Conservation (phyloP, 2,888 invertebrate species). For the Drosophila yooni region DNA sequence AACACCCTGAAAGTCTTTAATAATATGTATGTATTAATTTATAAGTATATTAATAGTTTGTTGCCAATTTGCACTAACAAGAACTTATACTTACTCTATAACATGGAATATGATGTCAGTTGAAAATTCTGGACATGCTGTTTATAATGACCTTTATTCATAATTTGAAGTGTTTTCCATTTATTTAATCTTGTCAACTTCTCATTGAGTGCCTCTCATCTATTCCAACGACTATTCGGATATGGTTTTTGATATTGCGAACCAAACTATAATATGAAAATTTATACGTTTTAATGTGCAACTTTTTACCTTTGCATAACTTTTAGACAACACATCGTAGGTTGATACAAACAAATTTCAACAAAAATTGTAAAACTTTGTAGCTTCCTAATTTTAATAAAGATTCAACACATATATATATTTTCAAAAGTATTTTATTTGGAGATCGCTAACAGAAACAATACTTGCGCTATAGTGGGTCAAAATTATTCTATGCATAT, state of each 20-base stretch:
- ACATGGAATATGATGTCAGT: constrained; percentile 9
- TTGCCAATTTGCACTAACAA: constrained; percentile 13
- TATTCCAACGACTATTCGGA: constrained; percentile 19
- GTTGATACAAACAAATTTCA: constrained; percentile 39
- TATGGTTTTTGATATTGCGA: constrained; percentile 24
- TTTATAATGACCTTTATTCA: not conserved
- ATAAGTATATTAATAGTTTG: constrained; percentile 9
- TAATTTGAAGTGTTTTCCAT: constrained; percentile 4
- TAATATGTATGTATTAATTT: constrained; percentile 11
- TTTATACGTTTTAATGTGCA: constrained; percentile 64
- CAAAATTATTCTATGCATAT: not conserved
- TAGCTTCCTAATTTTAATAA: constrained; percentile 78
- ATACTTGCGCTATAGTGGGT: not conserved
- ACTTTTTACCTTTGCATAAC: constrained; percentile 71
- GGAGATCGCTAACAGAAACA: not conserved
- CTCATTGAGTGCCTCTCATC: constrained; percentile 54
- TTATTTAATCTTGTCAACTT: constrained; percentile 13
- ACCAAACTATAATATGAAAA: constrained; percentile 24
- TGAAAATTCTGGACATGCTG: not conserved
- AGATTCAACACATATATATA: constrained; percentile 46
- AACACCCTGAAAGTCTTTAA: constrained; percentile 6
- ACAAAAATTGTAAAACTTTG: constrained; percentile 69
- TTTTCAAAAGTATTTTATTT: constrained; percentile 5
- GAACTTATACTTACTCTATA: not conserved
- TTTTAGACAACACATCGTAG: constrained; percentile 67